These are phyloP conservation scores for Nomada flava DNA, from an alignment of 2,888 invertebrate species.

Conservation along the genomic window DNA sequence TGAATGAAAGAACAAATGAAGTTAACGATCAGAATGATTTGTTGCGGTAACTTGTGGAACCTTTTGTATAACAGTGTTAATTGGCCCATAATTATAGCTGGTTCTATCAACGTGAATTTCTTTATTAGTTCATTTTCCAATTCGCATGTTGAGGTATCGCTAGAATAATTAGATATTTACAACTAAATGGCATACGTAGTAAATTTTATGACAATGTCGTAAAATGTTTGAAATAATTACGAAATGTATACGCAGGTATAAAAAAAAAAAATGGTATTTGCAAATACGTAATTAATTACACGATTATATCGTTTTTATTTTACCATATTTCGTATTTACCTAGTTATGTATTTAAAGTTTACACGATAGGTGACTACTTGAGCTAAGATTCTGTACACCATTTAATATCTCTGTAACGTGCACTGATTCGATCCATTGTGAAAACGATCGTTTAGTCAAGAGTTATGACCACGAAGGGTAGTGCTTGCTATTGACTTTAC, in stretches of 20 bases:
- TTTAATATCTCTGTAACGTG: conserved; percentile 48
- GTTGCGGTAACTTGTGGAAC: neutral
- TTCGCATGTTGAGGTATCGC: neutral
- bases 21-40: neutral
- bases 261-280: conserved; percentile 11
- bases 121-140: neutral
- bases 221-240: neutral
- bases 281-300: conserved; percentile 11
- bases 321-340: conserved; percentile 28
- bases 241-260: neutral
- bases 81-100: neutral
- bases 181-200: neutral
- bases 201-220: conserved; percentile 7
- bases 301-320: conserved; percentile 9
- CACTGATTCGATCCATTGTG: conserved; percentile 32
- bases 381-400: neutral
- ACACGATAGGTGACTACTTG: conserved; percentile 6
- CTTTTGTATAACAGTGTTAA: neutral
- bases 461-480: conserved; percentile 29
- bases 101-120: neutral
- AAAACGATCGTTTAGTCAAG: conserved; percentile 47
- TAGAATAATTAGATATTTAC: conserved; percentile 1
- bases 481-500: conserved; percentile 40
- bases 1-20: neutral
- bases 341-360: neutral